A percentile compares a stretch with the other conserved stretches of the same genome.
Evolutionary conservation across 1,140 invertebrate species (phyloP).

Genomic region (Pemphigus obesinymphae): DNA sequence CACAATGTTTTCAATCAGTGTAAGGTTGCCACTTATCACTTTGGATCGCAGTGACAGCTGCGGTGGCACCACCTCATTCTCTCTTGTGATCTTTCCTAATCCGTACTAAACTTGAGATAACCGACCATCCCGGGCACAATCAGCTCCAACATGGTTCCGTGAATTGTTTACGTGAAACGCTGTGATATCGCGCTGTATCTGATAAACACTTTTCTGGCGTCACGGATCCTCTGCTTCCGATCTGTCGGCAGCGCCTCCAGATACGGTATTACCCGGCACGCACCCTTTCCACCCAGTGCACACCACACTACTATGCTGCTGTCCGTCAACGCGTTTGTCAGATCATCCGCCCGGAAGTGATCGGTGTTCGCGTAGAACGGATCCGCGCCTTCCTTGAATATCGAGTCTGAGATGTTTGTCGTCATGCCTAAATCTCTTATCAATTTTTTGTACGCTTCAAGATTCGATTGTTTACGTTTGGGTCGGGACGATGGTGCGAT

Average conservation of each 20-base stretch:
- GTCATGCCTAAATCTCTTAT: neutral
- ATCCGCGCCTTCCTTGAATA: neutral
- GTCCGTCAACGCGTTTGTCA: neutral
- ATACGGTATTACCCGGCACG: neutral
- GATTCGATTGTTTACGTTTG: neutral
- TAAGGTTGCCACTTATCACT: neutral
- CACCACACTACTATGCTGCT: neutral
- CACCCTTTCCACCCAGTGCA: neutral
- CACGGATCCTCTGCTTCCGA: neutral
- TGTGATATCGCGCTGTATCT: neutral
- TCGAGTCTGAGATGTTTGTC: neutral
- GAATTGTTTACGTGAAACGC: neutral
- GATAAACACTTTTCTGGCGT: neutral
- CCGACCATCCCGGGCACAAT: neutral
- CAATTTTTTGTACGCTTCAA: neutral
- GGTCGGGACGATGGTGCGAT: neutral
- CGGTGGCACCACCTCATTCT: neutral
- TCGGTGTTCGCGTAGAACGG: constrained; percentile 12
- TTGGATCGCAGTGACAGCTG: neutral
- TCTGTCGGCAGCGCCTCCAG: neutral
- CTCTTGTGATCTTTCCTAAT: neutral
- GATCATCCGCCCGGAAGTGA: neutral
- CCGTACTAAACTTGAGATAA: neutral
- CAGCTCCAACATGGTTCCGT: neutral
- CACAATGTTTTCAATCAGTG: neutral